Evolutionary conservation across 2,797 vertebrate genomes (phyloP).

Genomic region (Peromyscus melanophrys): DNA sequence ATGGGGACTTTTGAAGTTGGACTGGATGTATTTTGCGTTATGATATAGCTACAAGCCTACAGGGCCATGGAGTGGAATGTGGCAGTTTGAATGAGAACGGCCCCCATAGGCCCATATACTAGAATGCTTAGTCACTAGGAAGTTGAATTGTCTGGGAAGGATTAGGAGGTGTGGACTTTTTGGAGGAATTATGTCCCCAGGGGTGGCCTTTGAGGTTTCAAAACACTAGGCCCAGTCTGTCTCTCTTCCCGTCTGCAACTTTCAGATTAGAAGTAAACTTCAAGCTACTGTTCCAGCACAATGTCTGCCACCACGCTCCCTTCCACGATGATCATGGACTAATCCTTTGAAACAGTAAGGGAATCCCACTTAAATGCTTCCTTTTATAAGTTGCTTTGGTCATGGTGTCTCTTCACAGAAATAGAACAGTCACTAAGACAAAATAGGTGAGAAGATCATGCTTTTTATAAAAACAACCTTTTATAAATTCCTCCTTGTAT

Average conservation of each 20-base stretch:
- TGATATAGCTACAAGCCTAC: too few relatives aligned
- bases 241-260: not conserved
- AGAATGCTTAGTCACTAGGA: too few relatives aligned
- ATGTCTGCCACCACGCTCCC: not conserved
- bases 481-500: not conserved
- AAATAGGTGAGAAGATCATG: too few relatives aligned
- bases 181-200: not conserved
- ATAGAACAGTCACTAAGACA: too few relatives aligned
- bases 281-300: not conserved
- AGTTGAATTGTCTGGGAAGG: not conserved
- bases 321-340: not conserved
- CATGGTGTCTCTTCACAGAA: not conserved
- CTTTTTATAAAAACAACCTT: slow-evolving; percentile 8
- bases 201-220: not conserved
- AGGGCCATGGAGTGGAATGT: too few relatives aligned
- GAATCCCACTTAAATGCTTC: not conserved
- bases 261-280: not conserved
- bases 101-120: too few relatives aligned
- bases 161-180: not conserved
- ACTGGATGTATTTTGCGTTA: too few relatives aligned
- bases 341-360: not conserved
- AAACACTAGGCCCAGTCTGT: not conserved
- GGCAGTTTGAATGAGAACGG: too few relatives aligned
- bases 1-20: too few relatives aligned
- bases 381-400: not conserved